phyloP scores from a whole-genome alignment of 1,140 invertebrate genomes.

The Saccostrea echinata region DNA sequence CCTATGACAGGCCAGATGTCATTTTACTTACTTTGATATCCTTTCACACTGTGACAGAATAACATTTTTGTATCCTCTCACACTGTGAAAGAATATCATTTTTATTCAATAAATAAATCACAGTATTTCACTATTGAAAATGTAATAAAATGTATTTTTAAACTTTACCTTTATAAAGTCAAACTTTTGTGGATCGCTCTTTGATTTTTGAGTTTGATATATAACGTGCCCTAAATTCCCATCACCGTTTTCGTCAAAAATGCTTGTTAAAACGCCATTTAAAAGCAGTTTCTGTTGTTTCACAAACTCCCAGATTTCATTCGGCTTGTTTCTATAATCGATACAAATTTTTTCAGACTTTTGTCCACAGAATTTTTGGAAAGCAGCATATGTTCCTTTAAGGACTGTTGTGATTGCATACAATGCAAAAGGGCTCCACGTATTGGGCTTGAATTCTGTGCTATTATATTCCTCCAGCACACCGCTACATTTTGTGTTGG shows the following conservation, averaged over 20 bases:
- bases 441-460: not conserved
- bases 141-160: no score
- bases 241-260: not conserved
- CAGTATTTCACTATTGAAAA: no score
- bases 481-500: not conserved
- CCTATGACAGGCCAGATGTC: no score
- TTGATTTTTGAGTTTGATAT: not conserved
- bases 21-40: no score
- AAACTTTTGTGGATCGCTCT: not conserved
- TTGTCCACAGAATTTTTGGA: not conserved
- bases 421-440: not conserved
- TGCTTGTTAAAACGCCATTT: not conserved
- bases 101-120: no score
- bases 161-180: not conserved
- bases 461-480: not conserved
- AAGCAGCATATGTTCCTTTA: not conserved
- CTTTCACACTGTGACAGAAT: no score
- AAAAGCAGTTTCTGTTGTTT: not conserved
- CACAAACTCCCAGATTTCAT: not conserved
- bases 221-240: not conserved
- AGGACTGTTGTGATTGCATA: not conserved
- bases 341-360: not conserved
- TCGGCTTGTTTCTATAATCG: not conserved
- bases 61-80: no score
- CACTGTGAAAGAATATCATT: no score